phyloP scores from a whole-genome alignment of 2,888 invertebrate species.

The Pyralis farinalis region DNA sequence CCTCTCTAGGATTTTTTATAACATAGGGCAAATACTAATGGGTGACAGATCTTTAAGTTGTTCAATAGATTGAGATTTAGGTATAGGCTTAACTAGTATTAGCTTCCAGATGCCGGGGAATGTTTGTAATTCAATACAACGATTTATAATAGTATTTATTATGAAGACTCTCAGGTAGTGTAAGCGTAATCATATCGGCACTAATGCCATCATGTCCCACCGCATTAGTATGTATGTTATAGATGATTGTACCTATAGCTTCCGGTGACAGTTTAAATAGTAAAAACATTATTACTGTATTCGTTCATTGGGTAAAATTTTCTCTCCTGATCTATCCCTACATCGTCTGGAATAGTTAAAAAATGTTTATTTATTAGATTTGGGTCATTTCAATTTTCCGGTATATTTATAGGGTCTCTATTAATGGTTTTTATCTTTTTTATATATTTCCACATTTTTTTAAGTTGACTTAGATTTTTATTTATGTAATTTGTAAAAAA shows the following conservation, averaged over 20 bases:
- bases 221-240: conserved; percentile 12
- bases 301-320: neutral
- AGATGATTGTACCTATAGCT: conserved; percentile 9
- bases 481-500: conserved; percentile 16
- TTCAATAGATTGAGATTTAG: conserved; percentile 11
- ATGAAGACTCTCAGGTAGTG: conserved; percentile 11
- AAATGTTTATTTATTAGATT: neutral
- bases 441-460: conserved; percentile 10
- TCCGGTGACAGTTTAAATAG: neutral
- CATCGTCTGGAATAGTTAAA: neutral
- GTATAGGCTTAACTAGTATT: conserved; percentile 14
- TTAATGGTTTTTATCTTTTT: neutral
- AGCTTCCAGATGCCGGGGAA: conserved; percentile 15
- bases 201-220: conserved; percentile 11
- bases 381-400: neutral
- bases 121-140: conserved; percentile 5
- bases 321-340: neutral
- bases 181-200: conserved; percentile 15
- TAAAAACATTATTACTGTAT: neutral
- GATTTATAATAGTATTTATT: conserved; percentile 14
- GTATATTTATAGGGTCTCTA: neutral
- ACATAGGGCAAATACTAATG: conserved; percentile 4
- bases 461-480: conserved; percentile 12
- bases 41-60: conserved; percentile 14
- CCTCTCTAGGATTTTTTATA: conserved; percentile 6